phyloP scores from a whole-genome alignment of 2,113 vertebrate species.

The Vimba vimba region DNA sequence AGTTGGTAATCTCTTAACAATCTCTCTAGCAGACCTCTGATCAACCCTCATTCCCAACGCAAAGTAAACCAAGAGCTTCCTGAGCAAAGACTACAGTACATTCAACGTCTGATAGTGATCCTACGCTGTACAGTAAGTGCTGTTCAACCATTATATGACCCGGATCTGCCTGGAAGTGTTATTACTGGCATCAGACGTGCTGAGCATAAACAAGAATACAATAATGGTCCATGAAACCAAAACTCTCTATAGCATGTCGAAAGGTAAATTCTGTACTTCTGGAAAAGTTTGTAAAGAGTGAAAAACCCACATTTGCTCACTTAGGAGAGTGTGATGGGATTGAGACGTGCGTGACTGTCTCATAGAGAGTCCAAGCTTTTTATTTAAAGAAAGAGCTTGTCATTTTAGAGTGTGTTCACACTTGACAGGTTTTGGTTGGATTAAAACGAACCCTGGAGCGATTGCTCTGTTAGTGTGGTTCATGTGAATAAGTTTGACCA shows the following conservation, averaged over 20 bases:
- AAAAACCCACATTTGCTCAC: neutral
- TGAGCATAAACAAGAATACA: neutral
- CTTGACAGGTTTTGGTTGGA: too few relatives aligned
- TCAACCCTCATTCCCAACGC: neutral
- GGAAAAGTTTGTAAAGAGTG: neutral
- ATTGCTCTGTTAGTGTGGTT: too few relatives aligned
- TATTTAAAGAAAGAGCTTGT: neutral
- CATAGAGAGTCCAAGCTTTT: neutral
- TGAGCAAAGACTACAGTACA: neutral
- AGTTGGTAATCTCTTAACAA: neutral
- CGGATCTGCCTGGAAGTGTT: neutral
- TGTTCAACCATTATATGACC: neutral
- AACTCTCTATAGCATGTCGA: neutral
- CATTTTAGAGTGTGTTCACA: neutral
- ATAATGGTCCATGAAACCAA: neutral
- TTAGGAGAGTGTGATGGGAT: neutral
- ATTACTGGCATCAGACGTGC: neutral
- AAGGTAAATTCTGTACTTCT: neutral
- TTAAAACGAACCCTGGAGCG: too few relatives aligned
- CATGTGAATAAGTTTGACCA: too few relatives aligned
- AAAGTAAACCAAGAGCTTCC: constrained; percentile 5
- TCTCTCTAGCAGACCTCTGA: neutral
- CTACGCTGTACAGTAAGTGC: neutral
- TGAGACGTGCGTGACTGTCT: neutral
- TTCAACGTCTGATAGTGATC: neutral